Conservation (phyloP, 2,797 vertebrate species). For the Eremophila alpestris region DNA sequence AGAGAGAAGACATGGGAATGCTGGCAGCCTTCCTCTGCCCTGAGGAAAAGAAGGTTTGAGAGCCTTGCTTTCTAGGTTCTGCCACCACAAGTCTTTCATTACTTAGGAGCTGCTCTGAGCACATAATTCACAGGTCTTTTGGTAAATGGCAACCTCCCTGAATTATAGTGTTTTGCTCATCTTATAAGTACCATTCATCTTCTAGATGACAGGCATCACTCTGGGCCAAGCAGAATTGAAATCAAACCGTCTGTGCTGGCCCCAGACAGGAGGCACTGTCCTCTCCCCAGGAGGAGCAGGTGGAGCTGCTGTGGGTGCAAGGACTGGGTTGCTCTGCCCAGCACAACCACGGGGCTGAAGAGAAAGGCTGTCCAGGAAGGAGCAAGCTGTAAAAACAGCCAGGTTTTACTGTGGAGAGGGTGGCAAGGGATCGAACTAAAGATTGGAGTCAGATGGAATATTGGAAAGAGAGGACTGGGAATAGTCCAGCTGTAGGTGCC, state of each 20-base stretch:
- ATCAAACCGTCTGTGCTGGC: neutral
- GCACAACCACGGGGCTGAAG: neutral
- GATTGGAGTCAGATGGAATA: neutral
- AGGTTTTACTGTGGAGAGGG: neutral
- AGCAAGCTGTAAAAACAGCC: neutral
- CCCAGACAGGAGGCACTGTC: neutral
- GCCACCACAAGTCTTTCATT: neutral
- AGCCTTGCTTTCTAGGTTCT: neutral
- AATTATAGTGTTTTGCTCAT: neutral
- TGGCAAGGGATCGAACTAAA: neutral
- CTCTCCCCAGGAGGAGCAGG: neutral
- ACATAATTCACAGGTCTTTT: neutral
- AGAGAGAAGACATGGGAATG: constrained; percentile 15
- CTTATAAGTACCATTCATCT: neutral
- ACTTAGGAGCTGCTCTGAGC: neutral
- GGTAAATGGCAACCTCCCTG: neutral
- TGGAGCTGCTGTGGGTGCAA: neutral
- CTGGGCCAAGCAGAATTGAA: neutral
- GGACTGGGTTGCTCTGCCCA: neutral
- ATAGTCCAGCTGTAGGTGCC: neutral
- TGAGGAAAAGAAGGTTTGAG: neutral
- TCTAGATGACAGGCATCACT: neutral
- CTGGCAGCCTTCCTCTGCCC: neutral
- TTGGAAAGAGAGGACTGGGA: neutral
- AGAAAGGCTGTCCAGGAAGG: neutral